Conservation (phyloP, 1,140 invertebrate species). For the Drosophila tristis region DNA sequence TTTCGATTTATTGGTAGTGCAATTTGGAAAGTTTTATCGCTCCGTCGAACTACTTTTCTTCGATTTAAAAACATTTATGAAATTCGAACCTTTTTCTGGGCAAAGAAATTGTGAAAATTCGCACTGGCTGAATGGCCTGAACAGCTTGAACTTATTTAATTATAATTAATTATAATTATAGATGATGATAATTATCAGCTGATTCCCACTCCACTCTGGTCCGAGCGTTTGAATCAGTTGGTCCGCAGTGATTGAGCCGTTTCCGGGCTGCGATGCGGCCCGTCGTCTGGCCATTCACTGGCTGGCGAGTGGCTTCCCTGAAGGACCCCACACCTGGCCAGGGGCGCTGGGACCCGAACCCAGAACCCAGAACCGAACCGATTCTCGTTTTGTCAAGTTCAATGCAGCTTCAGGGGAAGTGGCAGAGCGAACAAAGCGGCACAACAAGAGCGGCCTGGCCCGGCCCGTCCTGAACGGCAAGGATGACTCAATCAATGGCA, state of each 20-base stretch:
- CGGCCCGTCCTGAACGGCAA: no score
- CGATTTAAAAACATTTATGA: no score
- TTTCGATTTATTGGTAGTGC: no score
- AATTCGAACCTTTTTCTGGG: no score
- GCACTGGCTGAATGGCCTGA: no score
- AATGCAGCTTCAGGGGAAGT: slow-evolving; percentile 39
- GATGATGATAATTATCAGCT: no score
- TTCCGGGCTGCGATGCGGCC: slow-evolving; percentile 26
- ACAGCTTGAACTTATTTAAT: no score
- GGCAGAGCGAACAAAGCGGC: neutral
- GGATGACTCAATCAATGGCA: slow-evolving; percentile 76
- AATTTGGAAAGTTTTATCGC: no score
- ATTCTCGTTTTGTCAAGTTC: slow-evolving; percentile 2
- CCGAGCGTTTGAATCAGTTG: neutral
- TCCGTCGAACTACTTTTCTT: no score
- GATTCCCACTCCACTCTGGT: neutral
- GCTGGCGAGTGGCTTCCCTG: slow-evolving; percentile 11
- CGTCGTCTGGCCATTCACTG: slow-evolving; percentile 10
- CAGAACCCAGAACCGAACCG: no score
- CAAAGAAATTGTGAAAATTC: no score
- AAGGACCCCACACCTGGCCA: slow-evolving; percentile 31
- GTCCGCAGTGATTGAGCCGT: slow-evolving; percentile 26
- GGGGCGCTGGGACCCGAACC: neutral
- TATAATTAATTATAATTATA: no score
- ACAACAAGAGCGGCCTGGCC: slow-evolving; percentile 2